These are phyloP conservation scores for Coleophora deauratella DNA, from an alignment of 2,888 invertebrate genomes.

Conservation along the genomic window DNA sequence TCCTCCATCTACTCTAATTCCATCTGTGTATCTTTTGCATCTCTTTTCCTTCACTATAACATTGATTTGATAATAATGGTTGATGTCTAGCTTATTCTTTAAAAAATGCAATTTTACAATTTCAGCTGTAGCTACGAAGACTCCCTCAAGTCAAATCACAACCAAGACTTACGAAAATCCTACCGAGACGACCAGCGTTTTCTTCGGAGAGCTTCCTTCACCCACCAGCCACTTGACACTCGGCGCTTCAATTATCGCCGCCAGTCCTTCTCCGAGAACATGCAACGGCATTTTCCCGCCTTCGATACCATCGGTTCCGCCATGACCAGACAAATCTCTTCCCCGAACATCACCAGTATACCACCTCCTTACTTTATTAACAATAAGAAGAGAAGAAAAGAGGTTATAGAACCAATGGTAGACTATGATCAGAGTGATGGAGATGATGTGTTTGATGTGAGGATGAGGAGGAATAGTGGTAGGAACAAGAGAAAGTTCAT, in stretches of 20 bases:
- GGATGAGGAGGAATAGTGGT: conserved; percentile 43
- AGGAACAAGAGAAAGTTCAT: conserved; percentile 49
- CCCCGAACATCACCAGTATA: conserved; percentile 49
- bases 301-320: conserved; percentile 37
- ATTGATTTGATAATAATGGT: no score
- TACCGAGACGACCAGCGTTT: conserved; percentile 43
- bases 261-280: conserved; percentile 63
- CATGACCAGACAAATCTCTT: conserved; percentile 49
- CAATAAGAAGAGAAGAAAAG: conserved; percentile 51
- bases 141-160: conserved; percentile 80
- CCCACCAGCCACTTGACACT: conserved; percentile 47
- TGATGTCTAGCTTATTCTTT: no score
- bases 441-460: conserved; percentile 60
- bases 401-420: conserved; percentile 55
- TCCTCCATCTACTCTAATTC: no score
- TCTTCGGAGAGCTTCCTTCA: conserved; percentile 53
- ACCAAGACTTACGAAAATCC: conserved; percentile 37
- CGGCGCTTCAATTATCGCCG: conserved; percentile 44
- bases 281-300: conserved; percentile 52
- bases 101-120: conserved; percentile 4
- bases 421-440: conserved; percentile 68
- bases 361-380: conserved; percentile 50
- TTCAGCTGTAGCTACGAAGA: conserved; percentile 86
- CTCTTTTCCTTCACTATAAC: no score
- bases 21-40: no score